Base-by-base conservation (phyloP, 2,888 invertebrate genomes). In the Steromphala cineraria region DNA sequence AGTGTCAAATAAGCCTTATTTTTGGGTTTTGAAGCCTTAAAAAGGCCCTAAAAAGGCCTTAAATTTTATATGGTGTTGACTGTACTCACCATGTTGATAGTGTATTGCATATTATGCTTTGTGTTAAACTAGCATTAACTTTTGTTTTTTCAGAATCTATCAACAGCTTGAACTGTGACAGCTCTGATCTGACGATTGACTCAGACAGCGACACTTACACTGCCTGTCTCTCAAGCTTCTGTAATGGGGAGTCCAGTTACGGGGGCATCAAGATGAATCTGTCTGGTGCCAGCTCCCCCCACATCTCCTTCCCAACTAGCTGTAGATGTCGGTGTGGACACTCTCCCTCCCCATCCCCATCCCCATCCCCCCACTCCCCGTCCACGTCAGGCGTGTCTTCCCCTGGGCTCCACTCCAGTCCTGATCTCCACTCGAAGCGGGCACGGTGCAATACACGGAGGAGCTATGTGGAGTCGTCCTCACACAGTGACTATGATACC, bases 281-380 rank as follows among this genome's bases (percentile, higher is more conserved):
- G 40, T 36, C 36, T 13, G 71, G 71, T 36, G 40, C 40, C 19
- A 19, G 31, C 53, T 67, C 67, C 28, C 75, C 79, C 31, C 52
- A 75, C 62, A 76, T 81, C 36, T 80, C 81, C 10, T 71, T 67
- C 17, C 67, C 82, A 13, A 71, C 67, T 5, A 77, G 77, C 46
- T 40, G 46, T 4, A 75, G 21, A 15, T 78, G 78, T n/a, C 40
- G 40, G 5, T 78, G 78, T 28, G 71, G 81, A 28, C 77, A 83
- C 21, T 83, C 82, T 15, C 80, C 81, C 71, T 82, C 81, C 46
- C 80, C 80, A 4, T 82, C 78, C 19, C 80, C 81, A 56, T 82
- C 81, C 46, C 80, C 80, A 4, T 82, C 78, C 19, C 67, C 62
- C 24, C 46, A 52, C 52, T 74, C 75, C 53, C 24, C 53, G 21